Base-by-base conservation (phyloP, 1,140 invertebrate species). In the Camponotus vicinus region DNA sequence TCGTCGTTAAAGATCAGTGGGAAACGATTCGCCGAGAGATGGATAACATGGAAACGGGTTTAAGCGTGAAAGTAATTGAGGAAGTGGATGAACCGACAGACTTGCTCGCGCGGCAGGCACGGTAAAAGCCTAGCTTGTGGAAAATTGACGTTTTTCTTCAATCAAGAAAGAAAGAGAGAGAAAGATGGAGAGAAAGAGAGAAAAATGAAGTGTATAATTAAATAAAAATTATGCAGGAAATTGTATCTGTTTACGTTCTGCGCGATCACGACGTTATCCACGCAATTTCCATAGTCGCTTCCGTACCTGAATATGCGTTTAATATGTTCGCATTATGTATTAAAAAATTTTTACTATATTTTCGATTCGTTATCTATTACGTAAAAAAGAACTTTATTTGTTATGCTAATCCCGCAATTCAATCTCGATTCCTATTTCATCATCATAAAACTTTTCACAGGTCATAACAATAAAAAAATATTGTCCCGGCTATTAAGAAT, bases 21-120 rank as follows among this genome's bases (percentile, higher is more conserved):
- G 86, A 92, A 93, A 85, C 84, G 88, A 92, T 90, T 85, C 87
- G 71, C 76, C 85, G 67, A 76, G 64, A 90, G 91, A 92, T 91
- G 88, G 92, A 92, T 92, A 92, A 88, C 91, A 84, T 90, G 88
- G 89, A 92, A 92, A 93, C 91, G 89, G 91, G 92, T 93, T 92
- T 92, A 92, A 93, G 92, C 89, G 92, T 92, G 92, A 92, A 93
- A 93, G 92, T 93, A 93, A 93, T 93, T 90, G 92, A 92, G 92
- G 91, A 93, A 93, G 92, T 92, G 85, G 90, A 92, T 87, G 88
- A 89, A 87, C 83, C 67, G 82, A 83, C 83, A 77, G 76, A 71
- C 66, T 67, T 64, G 77, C 40, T 45, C 61, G 82, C 21, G 66
- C 21, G 18, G 37, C 82, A 71, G 42, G 8, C 63, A 83, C 64